phyloP scores from a whole-genome alignment of 2,888 invertebrate species.

The Sphaeridia pumilis region DNA sequence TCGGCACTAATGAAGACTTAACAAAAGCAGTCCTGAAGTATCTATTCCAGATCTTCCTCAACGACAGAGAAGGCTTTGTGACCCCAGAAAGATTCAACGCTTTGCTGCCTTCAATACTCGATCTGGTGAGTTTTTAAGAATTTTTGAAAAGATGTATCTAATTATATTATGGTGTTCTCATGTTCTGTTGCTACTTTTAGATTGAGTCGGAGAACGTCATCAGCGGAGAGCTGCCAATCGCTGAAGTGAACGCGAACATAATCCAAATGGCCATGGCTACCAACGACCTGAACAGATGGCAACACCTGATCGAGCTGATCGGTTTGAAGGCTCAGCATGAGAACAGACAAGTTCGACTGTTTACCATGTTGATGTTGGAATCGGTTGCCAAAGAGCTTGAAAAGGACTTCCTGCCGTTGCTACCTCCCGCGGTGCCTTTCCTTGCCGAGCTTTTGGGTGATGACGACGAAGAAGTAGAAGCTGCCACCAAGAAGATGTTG shows the following conservation, averaged over 20 bases:
- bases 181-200: slow-evolving; percentile 17
- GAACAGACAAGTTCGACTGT: slow-evolving; percentile 46
- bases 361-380: slow-evolving; percentile 58
- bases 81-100: slow-evolving; percentile 73
- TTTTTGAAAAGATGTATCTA: neutral
- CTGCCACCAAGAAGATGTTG: slow-evolving; percentile 64
- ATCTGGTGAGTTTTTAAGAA: slow-evolving; percentile 49
- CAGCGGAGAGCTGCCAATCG: slow-evolving; percentile 20
- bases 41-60: slow-evolving; percentile 61
- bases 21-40: slow-evolving; percentile 63
- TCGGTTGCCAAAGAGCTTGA: slow-evolving; percentile 72
- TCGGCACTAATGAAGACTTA: slow-evolving; percentile 50
- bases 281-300: slow-evolving; percentile 78
- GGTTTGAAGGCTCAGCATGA: slow-evolving; percentile 65
- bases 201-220: slow-evolving; percentile 28
- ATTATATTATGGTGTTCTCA: no score
- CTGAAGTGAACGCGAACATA: slow-evolving; percentile 20
- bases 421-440: slow-evolving; percentile 90
- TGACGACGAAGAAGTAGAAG: slow-evolving; percentile 69
- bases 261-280: slow-evolving; percentile 58
- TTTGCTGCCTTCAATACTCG: slow-evolving; percentile 73
- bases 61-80: slow-evolving; percentile 72
- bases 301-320: slow-evolving; percentile 78
- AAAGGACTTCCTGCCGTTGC: slow-evolving; percentile 72
- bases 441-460: slow-evolving; percentile 86